A percentile compares a stretch with the other conserved stretches of the same genome.
Evolutionary conservation across 2,797 vertebrate genomes (phyloP).

Genomic region (Carduelis carduelis): DNA sequence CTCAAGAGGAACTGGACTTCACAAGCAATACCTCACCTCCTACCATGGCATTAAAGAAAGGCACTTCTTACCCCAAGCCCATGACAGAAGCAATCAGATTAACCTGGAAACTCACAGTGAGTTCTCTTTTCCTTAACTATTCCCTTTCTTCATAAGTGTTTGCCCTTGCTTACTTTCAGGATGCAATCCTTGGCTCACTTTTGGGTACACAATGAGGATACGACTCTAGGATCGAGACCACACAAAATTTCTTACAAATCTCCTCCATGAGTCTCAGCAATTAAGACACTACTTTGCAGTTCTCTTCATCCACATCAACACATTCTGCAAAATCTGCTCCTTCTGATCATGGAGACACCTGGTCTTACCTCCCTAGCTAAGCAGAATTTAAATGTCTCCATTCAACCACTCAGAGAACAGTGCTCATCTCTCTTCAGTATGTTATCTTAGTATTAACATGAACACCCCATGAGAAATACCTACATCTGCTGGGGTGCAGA

Average conservation of each 20-base stretch:
- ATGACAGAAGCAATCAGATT: background rate
- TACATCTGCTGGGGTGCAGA: background rate
- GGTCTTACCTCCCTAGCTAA: background rate
- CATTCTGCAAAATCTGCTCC: background rate
- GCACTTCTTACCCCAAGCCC: background rate
- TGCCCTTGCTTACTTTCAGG: background rate
- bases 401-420: background rate
- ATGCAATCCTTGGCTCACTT: background rate
- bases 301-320: background rate
- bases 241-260: background rate
- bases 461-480: background rate
- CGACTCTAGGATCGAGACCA: background rate
- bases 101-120: background rate
- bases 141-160: background rate
- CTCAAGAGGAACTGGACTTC: background rate
- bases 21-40: rapidly evolving
- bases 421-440: background rate
- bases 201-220: background rate
- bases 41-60: background rate
- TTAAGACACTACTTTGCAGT: background rate
- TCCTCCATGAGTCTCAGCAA: background rate
- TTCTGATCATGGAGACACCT: background rate
- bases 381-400: background rate
- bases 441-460: background rate
- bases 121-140: background rate